Percentiles rank a stretch among this genome's conserved stretches.
Conservation (phyloP, 2,888 invertebrate genomes). For the Napeogenes inachia region DNA sequence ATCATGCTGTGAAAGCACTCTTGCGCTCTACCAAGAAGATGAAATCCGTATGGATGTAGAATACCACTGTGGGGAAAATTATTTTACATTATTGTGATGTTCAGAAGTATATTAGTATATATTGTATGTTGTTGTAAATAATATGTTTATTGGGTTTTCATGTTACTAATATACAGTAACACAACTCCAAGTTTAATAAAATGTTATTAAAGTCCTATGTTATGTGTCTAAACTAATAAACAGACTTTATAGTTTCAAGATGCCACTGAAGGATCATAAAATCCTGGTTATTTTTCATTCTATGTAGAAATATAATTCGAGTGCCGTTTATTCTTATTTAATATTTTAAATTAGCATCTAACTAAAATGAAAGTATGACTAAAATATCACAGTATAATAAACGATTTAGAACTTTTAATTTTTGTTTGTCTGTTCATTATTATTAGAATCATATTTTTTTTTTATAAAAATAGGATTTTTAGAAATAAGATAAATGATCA, state of each 20-base stretch:
- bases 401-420: too few relatives aligned
- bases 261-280: background rate
- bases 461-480: background rate
- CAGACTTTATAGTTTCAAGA: slow-evolving; percentile 5
- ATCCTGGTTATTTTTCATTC: background rate
- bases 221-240: slow-evolving; percentile 2
- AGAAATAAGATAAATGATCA: background rate
- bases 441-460: background rate
- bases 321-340: too few relatives aligned
- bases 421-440: background rate
- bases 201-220: background rate
- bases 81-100: too few relatives aligned
- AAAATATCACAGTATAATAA: too few relatives aligned
- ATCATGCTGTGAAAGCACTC: too few relatives aligned
- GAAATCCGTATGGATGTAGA: too few relatives aligned
- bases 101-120: background rate
- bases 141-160: background rate
- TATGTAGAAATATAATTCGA: background rate
- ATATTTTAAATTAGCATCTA: too few relatives aligned
- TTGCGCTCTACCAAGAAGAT: too few relatives aligned
- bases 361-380: too few relatives aligned
- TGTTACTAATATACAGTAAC: background rate
- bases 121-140: background rate
- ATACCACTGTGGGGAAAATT: too few relatives aligned
- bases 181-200: slow-evolving; percentile 2